phyloP scores from a whole-genome alignment of 1,140 invertebrate species.

The Papilio xuthus region DNA sequence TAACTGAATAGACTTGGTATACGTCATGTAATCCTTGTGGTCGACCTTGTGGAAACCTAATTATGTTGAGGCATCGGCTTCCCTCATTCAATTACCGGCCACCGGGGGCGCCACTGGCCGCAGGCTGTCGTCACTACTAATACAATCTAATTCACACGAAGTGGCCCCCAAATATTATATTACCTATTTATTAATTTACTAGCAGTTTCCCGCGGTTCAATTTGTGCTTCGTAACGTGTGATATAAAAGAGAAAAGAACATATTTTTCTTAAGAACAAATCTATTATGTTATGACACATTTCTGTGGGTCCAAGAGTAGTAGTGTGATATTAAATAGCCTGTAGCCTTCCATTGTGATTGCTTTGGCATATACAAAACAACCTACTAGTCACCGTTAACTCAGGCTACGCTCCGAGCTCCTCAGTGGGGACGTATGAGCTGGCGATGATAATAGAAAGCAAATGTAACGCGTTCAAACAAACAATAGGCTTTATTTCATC shows the following conservation, averaged over 20 bases:
- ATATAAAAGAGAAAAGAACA: not conserved
- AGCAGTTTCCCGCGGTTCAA: not conserved
- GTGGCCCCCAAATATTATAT: not conserved
- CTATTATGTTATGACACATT: too few relatives aligned
- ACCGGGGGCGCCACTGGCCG: not conserved
- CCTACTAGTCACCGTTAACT: too few relatives aligned
- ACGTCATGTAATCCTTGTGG: not conserved
- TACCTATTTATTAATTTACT: conserved; percentile 11
- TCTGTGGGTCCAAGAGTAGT: too few relatives aligned
- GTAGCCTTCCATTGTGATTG: too few relatives aligned
- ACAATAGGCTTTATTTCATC: too few relatives aligned
- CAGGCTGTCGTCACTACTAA: conserved; percentile 18
- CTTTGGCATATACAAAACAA: too few relatives aligned
- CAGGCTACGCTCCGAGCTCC: too few relatives aligned
- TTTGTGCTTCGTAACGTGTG: not conserved
- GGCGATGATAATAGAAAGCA: too few relatives aligned
- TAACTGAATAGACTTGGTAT: not conserved
- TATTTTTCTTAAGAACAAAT: not conserved
- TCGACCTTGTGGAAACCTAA: conserved; percentile 12
- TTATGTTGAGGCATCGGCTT: conserved; percentile 21
- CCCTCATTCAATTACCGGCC: conserved; percentile 18
- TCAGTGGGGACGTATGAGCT: too few relatives aligned
- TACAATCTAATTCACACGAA: conserved; percentile 26
- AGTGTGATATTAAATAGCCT: too few relatives aligned
- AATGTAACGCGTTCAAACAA: too few relatives aligned